Base-by-base conservation (phyloP, 1,140 invertebrate genomes). In the Drosophila watanabei region DNA sequence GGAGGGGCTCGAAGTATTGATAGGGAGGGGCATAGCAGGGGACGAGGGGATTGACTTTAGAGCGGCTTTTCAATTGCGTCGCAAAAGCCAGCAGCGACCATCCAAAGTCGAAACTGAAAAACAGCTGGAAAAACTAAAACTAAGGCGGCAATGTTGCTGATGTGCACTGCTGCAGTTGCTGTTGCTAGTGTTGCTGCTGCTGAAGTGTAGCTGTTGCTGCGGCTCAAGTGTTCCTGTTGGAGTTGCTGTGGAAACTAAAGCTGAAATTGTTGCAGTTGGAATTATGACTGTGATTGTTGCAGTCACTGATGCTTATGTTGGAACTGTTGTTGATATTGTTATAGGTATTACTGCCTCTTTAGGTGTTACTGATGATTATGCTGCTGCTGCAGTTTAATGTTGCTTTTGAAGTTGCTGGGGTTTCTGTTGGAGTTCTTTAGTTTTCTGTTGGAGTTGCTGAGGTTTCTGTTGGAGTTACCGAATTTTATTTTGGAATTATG, bases 41-140 rank as follows among this genome's bases (percentile, higher is more conserved):
- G 18, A 16, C 18, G 7, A 32, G 51, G 57, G 59, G 41, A 49
- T 57, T 14, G 41, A 16, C 8, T 35, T 20, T 35, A n/a, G 62
- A 11, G 65, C 33, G 60, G 62, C 62, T 68, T 66, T 43, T 85
- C 79, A 89, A 89, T 82, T 90, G 85, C 85, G 85, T 82, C 82
- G 86, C 58, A 89, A 85, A 80, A 69, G 51, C 66, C 37, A 73
- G 66, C 51, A 18, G 30, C 45, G 24, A 51, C 57, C 56, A 80
- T 58, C 63, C 70, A 75, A 80, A 80, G 79, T 85, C 86, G 69
- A 78, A 70, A 59, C 62, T 71, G 49, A 80, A 84, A 84, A 79
- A 56, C 58, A 65, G 76, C 63, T 85, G 77, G 68, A 62, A 86
- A 80, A 83, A 68, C 35, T 64, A 79, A 63, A 54, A 66, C 46